Evolutionary conservation across 1,140 invertebrate genomes (phyloP).

Genomic region (Papilio dardanus): DNA sequence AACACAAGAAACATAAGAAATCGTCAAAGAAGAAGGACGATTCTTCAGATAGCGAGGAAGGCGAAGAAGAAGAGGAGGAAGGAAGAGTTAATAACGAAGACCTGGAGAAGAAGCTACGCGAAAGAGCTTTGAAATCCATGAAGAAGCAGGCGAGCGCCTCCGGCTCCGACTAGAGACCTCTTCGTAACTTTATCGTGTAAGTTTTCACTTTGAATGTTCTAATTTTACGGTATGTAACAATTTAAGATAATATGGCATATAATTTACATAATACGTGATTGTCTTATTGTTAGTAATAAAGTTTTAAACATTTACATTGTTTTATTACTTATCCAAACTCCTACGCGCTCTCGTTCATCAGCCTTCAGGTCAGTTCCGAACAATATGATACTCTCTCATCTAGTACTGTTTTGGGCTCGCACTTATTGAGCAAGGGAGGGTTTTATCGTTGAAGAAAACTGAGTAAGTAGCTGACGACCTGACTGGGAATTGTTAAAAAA

Average conservation of each 20-base stretch:
- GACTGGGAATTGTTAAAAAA: slow-evolving; percentile 31
- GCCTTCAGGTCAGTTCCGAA: too few relatives aligned
- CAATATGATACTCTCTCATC: too few relatives aligned
- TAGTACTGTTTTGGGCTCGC: neutral
- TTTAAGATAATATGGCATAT: slow-evolving; percentile 61
- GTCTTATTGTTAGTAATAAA: slow-evolving; percentile 76
- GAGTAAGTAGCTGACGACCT: neutral
- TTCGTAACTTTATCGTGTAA: slow-evolving; percentile 19
- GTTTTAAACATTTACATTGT: slow-evolving; percentile 49
- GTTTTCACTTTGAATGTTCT: slow-evolving; percentile 41
- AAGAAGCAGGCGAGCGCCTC: slow-evolving; percentile 82
- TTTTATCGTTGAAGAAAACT: neutral
- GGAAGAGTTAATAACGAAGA: slow-evolving; percentile 90
- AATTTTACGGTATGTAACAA: slow-evolving; percentile 57
- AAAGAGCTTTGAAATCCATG: slow-evolving; percentile 89
- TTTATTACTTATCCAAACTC: slow-evolving; percentile 37
- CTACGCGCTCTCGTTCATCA: neutral
- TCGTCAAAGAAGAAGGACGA: slow-evolving; percentile 85
- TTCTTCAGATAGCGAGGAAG: slow-evolving; percentile 85
- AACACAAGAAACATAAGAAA: slow-evolving; percentile 85
- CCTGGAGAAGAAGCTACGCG: slow-evolving; percentile 93
- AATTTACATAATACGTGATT: slow-evolving; percentile 66
- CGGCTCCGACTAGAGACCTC: slow-evolving; percentile 68
- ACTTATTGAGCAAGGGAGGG: neutral
- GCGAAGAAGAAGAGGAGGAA: slow-evolving; percentile 86